Percentiles rank a stretch among this genome's conserved stretches.
These are phyloP conservation scores for Bambusicola thoracicus DNA, from an alignment of 2,113 vertebrate species.

Conservation along the genomic window DNA sequence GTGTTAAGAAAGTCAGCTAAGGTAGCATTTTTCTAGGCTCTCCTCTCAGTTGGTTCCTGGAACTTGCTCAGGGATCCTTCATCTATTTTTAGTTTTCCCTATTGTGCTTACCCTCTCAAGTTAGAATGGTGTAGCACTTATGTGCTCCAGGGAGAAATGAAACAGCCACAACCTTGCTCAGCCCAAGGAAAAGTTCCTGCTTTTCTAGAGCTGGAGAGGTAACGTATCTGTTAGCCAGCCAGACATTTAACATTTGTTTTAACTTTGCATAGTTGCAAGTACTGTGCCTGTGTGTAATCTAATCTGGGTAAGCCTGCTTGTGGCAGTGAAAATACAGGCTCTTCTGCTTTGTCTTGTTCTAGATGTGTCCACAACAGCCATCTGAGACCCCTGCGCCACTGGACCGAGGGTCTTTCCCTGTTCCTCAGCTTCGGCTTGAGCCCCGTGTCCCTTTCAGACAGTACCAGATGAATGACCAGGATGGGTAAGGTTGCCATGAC, in stretches of 20 bases:
- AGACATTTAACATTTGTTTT: neutral
- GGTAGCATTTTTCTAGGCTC: neutral
- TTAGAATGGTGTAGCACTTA: neutral
- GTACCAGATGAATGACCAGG: constrained; percentile 87
- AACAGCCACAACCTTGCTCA: neutral
- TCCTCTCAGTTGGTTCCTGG: neutral
- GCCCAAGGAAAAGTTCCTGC: neutral
- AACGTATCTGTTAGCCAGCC: neutral
- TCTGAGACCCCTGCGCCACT: constrained; percentile 80
- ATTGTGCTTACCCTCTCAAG: neutral
- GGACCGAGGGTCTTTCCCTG: constrained; percentile 82
- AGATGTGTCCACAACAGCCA: constrained; percentile 97
- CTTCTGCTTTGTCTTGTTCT: neutral
- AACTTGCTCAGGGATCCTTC: neutral
- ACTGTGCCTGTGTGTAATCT: fast-evolving
- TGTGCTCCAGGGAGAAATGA: neutral
- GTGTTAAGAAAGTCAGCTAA: neutral
- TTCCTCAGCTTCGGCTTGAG: constrained; percentile 89
- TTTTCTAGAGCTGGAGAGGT: neutral
- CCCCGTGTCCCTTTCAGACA: constrained; percentile 89
- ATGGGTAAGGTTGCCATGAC: constrained; percentile 83
- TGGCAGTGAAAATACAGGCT: neutral
- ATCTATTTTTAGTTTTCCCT: neutral
- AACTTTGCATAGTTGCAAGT: neutral
- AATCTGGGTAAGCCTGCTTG: neutral